Evolutionary conservation across 2,797 vertebrate species (phyloP), one percentile per base, ranked within the genome.

Genomic region (Remorina albescens): DNA sequence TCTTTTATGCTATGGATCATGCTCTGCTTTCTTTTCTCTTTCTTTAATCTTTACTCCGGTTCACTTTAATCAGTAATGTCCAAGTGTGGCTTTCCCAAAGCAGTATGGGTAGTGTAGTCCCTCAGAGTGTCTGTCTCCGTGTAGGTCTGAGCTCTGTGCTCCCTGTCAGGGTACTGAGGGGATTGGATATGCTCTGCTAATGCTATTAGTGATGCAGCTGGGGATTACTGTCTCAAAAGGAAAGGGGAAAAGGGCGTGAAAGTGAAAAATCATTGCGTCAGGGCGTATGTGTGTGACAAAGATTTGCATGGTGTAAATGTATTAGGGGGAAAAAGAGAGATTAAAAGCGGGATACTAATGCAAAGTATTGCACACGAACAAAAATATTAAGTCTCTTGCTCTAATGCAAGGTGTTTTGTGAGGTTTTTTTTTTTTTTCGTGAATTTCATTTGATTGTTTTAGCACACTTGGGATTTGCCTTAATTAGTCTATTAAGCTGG

Each of bases 101-200:
- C 76, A 86, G 56, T 76, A 51, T 89, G 89, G 88, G 87, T 80
- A 91, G 71, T 75, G 88, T 86, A 90, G 89, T 92, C 68, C 70
- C 36, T 47, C 32, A 65, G 78, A 61, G 74, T 73, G 53, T 75
- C 60, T 82, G 70, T 80, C 79, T 91, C 78, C 62, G 71, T 51
- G 80, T 78, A 74, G 77, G 82, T 89, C 88, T 88, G 76, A 78
- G 83, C 79, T 72, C 46, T 28, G 56, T 34, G 81, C 88, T 82
- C 83, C 69, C 77, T 68, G 68, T 76, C 34, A 37, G 67, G 76
- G 72, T 65, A 61, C 82, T 92, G 90, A 92, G 46, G 88, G 88
- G 91, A 93, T 93, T 92, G 86, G 91, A 90, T 89, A 91, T 90
- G 92, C 91, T 92, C 86, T 71, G 83, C 84, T 89, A 93, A 93